Evolutionary conservation across 1,140 invertebrate species (phyloP), one percentile per base, ranked within the genome.

Genomic region (Lanistes nyassanus): DNA sequence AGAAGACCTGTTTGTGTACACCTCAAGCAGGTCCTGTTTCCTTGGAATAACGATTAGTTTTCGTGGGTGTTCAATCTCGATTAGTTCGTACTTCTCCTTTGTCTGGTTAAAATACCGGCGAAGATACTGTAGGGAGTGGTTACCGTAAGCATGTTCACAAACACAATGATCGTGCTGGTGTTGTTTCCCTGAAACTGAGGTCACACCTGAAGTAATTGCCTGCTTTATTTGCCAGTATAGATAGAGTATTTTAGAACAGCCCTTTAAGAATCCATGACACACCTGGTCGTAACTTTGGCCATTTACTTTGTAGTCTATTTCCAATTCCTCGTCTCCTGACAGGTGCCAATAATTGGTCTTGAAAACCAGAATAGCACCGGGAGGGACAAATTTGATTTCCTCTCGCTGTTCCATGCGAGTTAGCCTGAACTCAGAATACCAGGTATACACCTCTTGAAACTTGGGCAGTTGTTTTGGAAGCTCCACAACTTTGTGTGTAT

Each of bases 71-170:
- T 21, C 29, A 56, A 72, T 62, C 2, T 72, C 70, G 29, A 72
- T 39, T 37, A 72, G 55, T 26, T 72, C 55, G 29, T 72, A 42
- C 7, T 42, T 31, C 19, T 56, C 31, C 7, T 6, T 4, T 6
- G 70, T 72, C 4, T 36, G 55, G 55, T 72, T 72, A 36, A 37
- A 72, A 42, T 60, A 72, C 37, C 36, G 56, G 21, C 70, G 31
- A 6, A 56, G 19, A 55, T 72, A 72, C 31, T 26, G 39, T 7
- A 72, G n/a, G 31, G 26, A 37, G 36, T 72, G 56, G 39, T 36
- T 34, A 6, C 70, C 70, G 31, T 56, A 72, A 4, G 70, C 56
- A 26, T 72, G 37, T 26, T 72, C 70, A 29, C 70, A 72, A 13
- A 72, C 26, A 37, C 70, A 72, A 55, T 72, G 70, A n/a, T 29